Evolutionary conservation across 2,888 invertebrate genomes (phyloP), one percentile per base, ranked within the genome.

Genomic region (Athripsodes cinereus): DNA sequence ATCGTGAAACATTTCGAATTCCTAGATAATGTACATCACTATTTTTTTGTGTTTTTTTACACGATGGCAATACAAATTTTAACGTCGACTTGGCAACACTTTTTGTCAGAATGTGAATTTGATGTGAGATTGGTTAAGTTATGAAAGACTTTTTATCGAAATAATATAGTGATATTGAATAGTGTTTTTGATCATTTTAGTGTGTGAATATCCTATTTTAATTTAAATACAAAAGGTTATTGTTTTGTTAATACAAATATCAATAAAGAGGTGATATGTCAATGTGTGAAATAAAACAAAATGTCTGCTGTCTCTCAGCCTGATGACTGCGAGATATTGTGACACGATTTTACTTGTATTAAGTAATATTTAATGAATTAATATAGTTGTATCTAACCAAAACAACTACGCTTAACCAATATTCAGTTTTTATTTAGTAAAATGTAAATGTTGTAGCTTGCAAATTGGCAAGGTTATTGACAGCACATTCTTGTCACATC

Each of bases 111-210:
- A 60, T 60, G 60, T 60, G 60, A 53, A 57, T 53, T 55, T 44
- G 48, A 60, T 60, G 57, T 60, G 51, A 57, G 57, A 50, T 55
- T 57, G 53, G 57, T 57, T 54, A 60, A 60, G 57, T 60, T 60
- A 44, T 52, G 57, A 54, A 48, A 57, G 53, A 34, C 51, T 60
- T 53, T 55, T 51, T 56, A 56, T 55, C 50, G 31, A 20, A 48
- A 53, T 60, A 40, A 16, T 50, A 31, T 55, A 55, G 56, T 57
- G 52, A 50, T 60, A 56, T 56, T 51, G 18, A 46, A 46, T 44
- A 22, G 44, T 34, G 40, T 49, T 46, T 26, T 31, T 40, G 22
- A 47, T 56, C 19, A 40, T 47, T 56, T 59, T 50, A 35, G 34
- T 55, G 52, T 55, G 52, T 59, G 34, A 53, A 52, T 52, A 31